phyloP scores from a whole-genome alignment of 2,113 vertebrate species.

The Crotalus viridis region DNA sequence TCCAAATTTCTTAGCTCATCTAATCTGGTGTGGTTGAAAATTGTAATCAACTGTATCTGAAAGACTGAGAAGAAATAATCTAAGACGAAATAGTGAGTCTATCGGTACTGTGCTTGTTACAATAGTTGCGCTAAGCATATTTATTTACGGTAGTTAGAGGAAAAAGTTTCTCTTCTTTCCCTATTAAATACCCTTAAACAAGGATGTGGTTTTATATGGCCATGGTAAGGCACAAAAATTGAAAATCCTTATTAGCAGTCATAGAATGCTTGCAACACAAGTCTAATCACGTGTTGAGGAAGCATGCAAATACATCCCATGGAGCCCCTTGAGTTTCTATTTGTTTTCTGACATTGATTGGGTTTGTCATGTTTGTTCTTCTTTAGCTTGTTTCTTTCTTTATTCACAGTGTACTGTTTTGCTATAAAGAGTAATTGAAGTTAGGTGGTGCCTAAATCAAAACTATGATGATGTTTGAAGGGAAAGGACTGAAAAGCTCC shows the following conservation, averaged over 20 bases:
- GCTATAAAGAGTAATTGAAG: neutral
- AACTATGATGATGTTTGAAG: neutral
- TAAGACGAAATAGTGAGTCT: neutral
- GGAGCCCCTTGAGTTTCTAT: neutral
- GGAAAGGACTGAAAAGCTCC: neutral
- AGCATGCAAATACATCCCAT: neutral
- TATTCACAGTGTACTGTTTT: neutral
- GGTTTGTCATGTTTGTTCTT: neutral
- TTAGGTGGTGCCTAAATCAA: neutral
- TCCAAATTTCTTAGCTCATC: neutral
- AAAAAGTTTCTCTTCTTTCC: neutral
- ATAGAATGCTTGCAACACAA: neutral
- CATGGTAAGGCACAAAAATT: neutral
- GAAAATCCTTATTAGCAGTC: neutral
- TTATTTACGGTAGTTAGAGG: neutral
- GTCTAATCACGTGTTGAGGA: neutral
- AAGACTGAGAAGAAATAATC: neutral
- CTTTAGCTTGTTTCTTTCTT: neutral
- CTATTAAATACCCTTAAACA: neutral
- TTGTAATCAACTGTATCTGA: neutral
- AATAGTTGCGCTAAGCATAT: neutral
- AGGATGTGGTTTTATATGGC: neutral
- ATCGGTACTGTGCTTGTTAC: neutral
- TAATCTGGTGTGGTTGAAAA: neutral
- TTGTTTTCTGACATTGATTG: neutral